Evolutionary conservation across 23 tunicate species (phyloP), one percentile per base, ranked within the genome.

Genomic region (Halocynthia aurantium): DNA sequence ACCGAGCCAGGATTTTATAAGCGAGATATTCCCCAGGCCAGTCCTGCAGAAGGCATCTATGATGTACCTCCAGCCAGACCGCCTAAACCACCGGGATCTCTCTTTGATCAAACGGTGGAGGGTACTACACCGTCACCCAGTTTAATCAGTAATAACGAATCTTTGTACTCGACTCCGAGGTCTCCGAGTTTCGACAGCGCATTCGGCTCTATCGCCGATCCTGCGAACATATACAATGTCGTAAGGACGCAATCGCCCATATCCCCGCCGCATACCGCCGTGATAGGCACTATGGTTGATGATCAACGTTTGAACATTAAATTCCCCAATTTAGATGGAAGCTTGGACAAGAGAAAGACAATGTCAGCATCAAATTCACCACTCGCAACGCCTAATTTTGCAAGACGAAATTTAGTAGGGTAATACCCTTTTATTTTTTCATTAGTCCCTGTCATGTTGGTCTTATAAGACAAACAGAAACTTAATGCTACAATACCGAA

Each of bases 1-100:
- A 65, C 22, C 10, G 70, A 65, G 5, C 19, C 31, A 15, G 19
- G 70, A 20, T 10, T 65, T 1, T 65, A 9, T 10, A 10, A 11
- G 19, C 9, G 9, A 15, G 19, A 53, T 31, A 44, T 44, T 70
- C 5, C 15, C 8, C 40, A n/a, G 9, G 51, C 52, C 15, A 51
- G 51, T 52, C n/a, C n/a, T n/a, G n/a, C 84, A 54, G 84, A n/a
- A 11, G 57, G 68, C 21, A 61, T 44, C 58, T 57, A 70, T 18
- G 62, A 58, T 31, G 54, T 57, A 15, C 91, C 93, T 10, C 91
- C 91, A 7, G 83, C 90, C 52, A 52, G 93, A 69, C 93, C 93
- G 44, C 93, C 93, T 13, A 87, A 87, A 53, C 81, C 82, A 11
- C 44, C 44, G 44, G 44, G 44, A 31, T 31, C 44, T 31, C 44